Percentiles rank a stretch among this genome's conserved stretches.
Evolutionary conservation across 2,888 invertebrate genomes (phyloP).

Genomic region (Eutolmus rufibarbis): DNA sequence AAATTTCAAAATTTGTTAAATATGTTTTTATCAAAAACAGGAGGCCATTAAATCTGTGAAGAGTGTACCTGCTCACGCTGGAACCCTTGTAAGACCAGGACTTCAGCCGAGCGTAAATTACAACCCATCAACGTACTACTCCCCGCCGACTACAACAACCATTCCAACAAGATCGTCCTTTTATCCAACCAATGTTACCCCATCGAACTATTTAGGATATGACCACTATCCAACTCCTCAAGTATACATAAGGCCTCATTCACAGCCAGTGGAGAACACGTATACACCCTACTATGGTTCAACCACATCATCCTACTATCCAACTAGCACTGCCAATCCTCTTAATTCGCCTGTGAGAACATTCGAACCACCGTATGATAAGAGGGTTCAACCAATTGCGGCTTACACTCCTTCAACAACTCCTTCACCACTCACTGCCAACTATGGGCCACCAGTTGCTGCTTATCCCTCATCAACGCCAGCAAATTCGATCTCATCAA

Average conservation of each 20-base stretch:
- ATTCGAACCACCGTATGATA: slow-evolving; percentile 56
- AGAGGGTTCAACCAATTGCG: slow-evolving; percentile 54
- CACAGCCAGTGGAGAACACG: slow-evolving; percentile 53
- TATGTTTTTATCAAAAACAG: slow-evolving; percentile 58
- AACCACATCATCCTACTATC: slow-evolving; percentile 48
- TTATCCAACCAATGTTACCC: slow-evolving; percentile 54
- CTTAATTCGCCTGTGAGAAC: slow-evolving; percentile 44
- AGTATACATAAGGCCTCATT: slow-evolving; percentile 56
- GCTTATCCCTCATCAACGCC: slow-evolving; percentile 47
- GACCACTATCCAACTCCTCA: slow-evolving; percentile 58
- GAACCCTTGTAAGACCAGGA: slow-evolving; percentile 63
- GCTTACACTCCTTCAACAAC: slow-evolving; percentile 52
- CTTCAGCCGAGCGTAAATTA: slow-evolving; percentile 25
- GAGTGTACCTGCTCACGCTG: slow-evolving; percentile 73
- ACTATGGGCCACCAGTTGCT: slow-evolving; percentile 44
- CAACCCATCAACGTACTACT: slow-evolving; percentile 46
- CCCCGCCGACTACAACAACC: slow-evolving; percentile 52
- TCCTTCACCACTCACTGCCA: slow-evolving; percentile 53
- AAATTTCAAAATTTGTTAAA: neutral
- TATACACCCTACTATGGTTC: slow-evolving; percentile 48
- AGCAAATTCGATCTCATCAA: slow-evolving; percentile 35
- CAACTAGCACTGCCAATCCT: slow-evolving; percentile 47
- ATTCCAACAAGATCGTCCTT: slow-evolving; percentile 50
- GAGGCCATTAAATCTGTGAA: slow-evolving; percentile 78
- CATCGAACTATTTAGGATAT: slow-evolving; percentile 57